Conservation (phyloP, 1,140 invertebrate species). For the Pemphigus obesinymphae region DNA sequence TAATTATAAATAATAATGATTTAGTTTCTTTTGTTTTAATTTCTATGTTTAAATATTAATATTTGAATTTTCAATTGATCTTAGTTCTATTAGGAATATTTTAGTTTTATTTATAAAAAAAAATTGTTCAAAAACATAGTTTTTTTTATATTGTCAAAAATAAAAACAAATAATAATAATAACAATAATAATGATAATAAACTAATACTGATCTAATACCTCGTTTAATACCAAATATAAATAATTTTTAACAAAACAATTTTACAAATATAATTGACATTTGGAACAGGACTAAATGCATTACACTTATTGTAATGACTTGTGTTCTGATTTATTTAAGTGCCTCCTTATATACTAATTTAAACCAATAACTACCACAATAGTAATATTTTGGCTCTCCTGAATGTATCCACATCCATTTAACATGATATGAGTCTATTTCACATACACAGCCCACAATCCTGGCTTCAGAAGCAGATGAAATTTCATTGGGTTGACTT, state of each 20-base stretch:
- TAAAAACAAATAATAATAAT: no score
- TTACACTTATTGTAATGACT: background rate
- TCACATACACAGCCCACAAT: slow-evolving; percentile 95
- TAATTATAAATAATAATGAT: no score
- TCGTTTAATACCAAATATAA: background rate
- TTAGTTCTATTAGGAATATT: no score
- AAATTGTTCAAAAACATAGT: no score
- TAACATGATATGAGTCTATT: slow-evolving; percentile 79
- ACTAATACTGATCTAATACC: background rate
- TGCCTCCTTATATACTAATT: slow-evolving; percentile 55
- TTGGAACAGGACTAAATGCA: background rate
- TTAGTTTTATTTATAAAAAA: no score
- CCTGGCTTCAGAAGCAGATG: slow-evolving; percentile 80
- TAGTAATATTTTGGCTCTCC: slow-evolving; percentile 84
- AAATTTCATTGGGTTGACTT: slow-evolving; percentile 80
- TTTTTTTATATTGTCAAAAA: no score
- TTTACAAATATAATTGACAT: background rate
- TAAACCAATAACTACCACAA: slow-evolving; percentile 96
- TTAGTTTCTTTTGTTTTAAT: no score
- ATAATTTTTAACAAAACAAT: background rate
- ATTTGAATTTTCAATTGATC: no score
- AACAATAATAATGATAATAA: background rate
- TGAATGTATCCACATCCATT: slow-evolving; percentile 91
- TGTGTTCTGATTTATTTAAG: background rate
- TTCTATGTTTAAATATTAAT: no score